Conservation (phyloP, 2,113 vertebrate species). For the Eudorcas thomsonii region DNA sequence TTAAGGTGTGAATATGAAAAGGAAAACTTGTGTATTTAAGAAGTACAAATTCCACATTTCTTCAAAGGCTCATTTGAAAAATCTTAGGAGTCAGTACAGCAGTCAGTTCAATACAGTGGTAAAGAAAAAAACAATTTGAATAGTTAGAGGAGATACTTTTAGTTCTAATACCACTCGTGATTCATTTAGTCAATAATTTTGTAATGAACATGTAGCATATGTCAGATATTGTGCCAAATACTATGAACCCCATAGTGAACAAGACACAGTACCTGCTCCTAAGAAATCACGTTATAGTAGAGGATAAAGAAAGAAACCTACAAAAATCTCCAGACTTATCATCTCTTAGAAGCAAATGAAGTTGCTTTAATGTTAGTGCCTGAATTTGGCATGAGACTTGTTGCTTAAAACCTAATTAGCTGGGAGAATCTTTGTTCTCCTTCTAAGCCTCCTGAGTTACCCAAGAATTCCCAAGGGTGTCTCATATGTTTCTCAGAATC, state of each 20-base stretch:
- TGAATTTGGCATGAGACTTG: background rate
- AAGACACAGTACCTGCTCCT: background rate
- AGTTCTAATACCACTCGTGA: background rate
- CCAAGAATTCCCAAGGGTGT: background rate
- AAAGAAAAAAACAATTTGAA: background rate
- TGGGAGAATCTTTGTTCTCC: background rate
- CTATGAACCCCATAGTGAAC: background rate
- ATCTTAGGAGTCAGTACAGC: background rate
- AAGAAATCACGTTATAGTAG: background rate
- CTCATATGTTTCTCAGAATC: background rate
- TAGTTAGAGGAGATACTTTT: background rate
- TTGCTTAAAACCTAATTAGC: background rate
- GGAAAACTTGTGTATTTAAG: background rate
- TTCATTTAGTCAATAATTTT: constrained; percentile 9
- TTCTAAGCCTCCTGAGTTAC: background rate
- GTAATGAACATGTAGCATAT: background rate
- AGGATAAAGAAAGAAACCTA: background rate
- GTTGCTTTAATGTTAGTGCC: background rate
- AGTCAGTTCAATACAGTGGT: background rate
- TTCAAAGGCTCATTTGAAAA: background rate
- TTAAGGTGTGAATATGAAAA: background rate
- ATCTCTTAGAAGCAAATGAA: background rate
- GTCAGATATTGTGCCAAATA: background rate
- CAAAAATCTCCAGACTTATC: background rate
- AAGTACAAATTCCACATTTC: background rate